These are phyloP conservation scores for Lumbricus terrestris DNA, from an alignment of 2,888 invertebrate species.

Conservation along the genomic window DNA sequence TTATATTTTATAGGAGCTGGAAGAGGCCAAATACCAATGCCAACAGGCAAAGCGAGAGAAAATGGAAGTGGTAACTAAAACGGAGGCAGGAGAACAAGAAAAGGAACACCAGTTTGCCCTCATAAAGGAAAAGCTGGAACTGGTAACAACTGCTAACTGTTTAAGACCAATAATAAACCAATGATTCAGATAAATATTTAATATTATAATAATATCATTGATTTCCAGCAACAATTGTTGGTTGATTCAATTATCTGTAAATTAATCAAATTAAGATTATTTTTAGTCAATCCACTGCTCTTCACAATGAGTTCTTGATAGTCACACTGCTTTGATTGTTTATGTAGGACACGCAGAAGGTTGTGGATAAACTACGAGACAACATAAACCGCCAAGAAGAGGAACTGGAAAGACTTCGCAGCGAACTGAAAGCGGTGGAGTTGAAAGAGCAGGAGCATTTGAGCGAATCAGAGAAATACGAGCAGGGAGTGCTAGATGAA, in stretches of 20 bases:
- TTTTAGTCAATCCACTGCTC: background rate
- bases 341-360: background rate
- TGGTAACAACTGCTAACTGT: background rate
- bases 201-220: background rate
- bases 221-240: background rate
- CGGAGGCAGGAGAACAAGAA: background rate
- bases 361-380: background rate
- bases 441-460: background rate
- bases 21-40: slow-evolving; percentile 5
- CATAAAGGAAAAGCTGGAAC: background rate
- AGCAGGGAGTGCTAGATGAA: background rate
- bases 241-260: background rate
- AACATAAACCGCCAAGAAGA: background rate
- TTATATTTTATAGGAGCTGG: background rate
- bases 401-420: slow-evolving; percentile 4
- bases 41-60: background rate
- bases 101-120: background rate
- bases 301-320: background rate
- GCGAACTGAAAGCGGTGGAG: background rate
- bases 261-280: background rate
- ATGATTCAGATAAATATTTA: background rate
- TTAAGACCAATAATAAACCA: background rate
- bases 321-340: background rate
- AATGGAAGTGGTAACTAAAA: background rate
- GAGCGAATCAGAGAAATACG: background rate